Conservation (phyloP, 2,797 vertebrate genomes). For the Phyllotis vaccarum region DNA sequence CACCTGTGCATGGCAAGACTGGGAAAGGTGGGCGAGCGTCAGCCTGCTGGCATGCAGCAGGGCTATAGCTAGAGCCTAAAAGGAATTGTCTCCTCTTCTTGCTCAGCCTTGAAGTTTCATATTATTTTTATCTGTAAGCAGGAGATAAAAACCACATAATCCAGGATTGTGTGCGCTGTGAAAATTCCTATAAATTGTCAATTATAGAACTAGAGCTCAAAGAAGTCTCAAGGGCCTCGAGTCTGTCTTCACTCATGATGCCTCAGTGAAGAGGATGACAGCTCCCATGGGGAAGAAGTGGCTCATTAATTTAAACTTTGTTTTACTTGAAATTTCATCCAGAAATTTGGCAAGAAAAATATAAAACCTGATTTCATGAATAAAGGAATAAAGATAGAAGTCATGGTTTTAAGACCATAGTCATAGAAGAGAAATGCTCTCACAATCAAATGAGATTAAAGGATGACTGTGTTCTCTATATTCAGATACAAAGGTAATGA, state of each 20-base stretch:
- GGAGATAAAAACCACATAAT: not conserved
- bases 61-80: not conserved
- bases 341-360: not conserved
- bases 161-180: not conserved
- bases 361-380: not conserved
- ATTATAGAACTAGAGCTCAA: not conserved
- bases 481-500: not conserved
- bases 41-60: not conserved
- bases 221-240: not conserved
- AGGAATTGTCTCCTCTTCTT: no score
- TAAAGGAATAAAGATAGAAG: no score
- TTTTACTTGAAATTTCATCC: not conserved
- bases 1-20: not conserved
- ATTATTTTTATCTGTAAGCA: not conserved
- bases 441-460: not conserved
- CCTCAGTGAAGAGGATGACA: not conserved
- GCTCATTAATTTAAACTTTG: not conserved
- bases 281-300: not conserved
- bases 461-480: not conserved
- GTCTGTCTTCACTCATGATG: not conserved
- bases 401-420: not conserved
- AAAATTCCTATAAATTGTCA: not conserved
- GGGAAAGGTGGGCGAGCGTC: not conserved
- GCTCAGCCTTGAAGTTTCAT: not conserved
- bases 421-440: not conserved